phyloP scores from a whole-genome alignment of 2,797 vertebrate genomes.

The Rhinophrynus dorsalis region DNA sequence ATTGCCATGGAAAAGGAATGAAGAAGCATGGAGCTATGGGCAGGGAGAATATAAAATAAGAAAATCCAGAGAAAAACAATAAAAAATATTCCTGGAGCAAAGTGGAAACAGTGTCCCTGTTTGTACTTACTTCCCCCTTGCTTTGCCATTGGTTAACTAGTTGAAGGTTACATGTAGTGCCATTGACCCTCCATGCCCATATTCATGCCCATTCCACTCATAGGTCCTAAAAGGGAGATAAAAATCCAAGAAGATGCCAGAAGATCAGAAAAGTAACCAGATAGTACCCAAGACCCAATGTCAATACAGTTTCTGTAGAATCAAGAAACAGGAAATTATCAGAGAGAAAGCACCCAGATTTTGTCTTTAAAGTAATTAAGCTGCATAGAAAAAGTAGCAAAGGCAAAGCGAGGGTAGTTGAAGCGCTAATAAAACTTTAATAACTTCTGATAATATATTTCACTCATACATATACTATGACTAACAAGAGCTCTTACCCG shows the following conservation, averaged over 20 bases:
- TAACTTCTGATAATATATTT: not conserved
- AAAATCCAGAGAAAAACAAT: constrained; percentile 61
- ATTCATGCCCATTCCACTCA: constrained; percentile 99
- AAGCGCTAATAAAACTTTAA: constrained; percentile 46
- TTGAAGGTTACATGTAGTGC: constrained; percentile 99
- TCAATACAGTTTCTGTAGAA: constrained; percentile 60
- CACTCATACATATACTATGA: not conserved
- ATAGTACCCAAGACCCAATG: constrained; percentile 74
- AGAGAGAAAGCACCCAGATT: constrained; percentile 55
- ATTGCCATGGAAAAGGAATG: constrained; percentile 69
- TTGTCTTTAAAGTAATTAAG: constrained; percentile 55
- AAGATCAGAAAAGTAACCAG: constrained; percentile 81
- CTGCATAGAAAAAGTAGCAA: constrained; percentile 66
- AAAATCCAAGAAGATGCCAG: constrained; percentile 82
- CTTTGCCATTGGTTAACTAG: constrained; percentile 93
- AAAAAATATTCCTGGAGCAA: constrained; percentile 70
- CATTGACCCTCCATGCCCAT: constrained; percentile 99
- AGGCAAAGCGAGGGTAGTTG: constrained; percentile 64
- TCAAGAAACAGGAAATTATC: constrained; percentile 53
- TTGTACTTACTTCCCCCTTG: constrained; percentile 96
- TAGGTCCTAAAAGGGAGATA: constrained; percentile 91
- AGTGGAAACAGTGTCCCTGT: constrained; percentile 72
- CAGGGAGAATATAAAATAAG: constrained; percentile 68
- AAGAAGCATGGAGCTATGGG: constrained; percentile 81
- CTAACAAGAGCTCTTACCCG: constrained; percentile 79